A percentile compares a stretch with the other conserved stretches of the same genome.
Evolutionary conservation across 2,797 vertebrate species (phyloP).

Genomic region (Myotis pilosus): DNA sequence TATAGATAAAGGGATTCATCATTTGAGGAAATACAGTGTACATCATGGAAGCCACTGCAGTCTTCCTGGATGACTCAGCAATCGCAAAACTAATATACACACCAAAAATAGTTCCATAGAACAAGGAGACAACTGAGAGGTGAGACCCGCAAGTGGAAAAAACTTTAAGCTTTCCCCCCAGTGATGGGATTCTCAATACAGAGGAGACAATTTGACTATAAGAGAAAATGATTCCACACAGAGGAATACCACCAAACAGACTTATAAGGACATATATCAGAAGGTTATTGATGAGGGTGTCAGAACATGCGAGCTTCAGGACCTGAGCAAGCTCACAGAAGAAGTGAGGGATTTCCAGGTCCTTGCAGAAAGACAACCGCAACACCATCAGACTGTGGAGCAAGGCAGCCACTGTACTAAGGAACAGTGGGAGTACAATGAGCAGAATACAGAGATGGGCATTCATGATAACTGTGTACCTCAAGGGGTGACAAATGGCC

Average conservation of each 20-base stretch:
- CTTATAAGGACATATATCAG: not conserved
- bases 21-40: slow-evolving; percentile 61
- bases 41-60: slow-evolving; percentile 49
- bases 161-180: slow-evolving; percentile 22
- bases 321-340: slow-evolving; percentile 63
- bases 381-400: not conserved
- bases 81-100: slow-evolving; percentile 59
- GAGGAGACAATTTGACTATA: slow-evolving; percentile 59
- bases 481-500: slow-evolving; percentile 45
- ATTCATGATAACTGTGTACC: not conserved
- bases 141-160: slow-evolving; percentile 75
- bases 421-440: not conserved
- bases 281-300: slow-evolving; percentile 12
- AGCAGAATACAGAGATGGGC: not conserved
- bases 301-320: slow-evolving; percentile 48
- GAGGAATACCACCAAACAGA: not conserved
- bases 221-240: slow-evolving; percentile 61
- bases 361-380: slow-evolving; percentile 12
- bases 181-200: slow-evolving; percentile 58
- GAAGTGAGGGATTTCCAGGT: slow-evolving; percentile 17
- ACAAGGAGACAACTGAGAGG: slow-evolving; percentile 57
- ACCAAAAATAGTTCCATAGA: slow-evolving; percentile 60
- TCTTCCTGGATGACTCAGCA: not conserved
- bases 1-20: slow-evolving; percentile 75
- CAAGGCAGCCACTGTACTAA: not conserved